Evolutionary conservation across 2,888 invertebrate species (phyloP).

Genomic region (Chrysodeixis includens): DNA sequence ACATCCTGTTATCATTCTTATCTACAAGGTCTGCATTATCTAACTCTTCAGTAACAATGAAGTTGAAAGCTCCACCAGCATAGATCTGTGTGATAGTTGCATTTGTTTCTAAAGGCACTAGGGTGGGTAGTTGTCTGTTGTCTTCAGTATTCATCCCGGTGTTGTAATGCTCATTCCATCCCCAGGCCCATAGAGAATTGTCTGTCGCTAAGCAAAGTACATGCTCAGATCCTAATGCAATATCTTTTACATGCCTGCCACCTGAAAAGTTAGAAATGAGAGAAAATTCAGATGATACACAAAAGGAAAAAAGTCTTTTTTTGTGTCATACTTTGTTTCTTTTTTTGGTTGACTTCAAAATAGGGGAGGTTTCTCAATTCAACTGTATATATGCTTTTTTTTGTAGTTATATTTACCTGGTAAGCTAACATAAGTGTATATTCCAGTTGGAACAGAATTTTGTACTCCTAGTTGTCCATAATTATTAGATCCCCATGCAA

Average conservation of each 20-base stretch:
- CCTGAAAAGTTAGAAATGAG: constrained; percentile 69
- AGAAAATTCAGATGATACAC: background rate
- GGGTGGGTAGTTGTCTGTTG: constrained; percentile 72
- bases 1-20: constrained; percentile 6
- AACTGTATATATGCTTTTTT: no score
- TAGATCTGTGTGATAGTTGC: constrained; percentile 72
- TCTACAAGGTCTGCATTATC: constrained; percentile 19
- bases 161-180: constrained; percentile 97
- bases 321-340: no score
- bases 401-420: constrained; percentile 70
- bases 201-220: constrained; percentile 91
- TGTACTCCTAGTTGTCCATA: constrained; percentile 93
- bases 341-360: no score
- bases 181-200: constrained; percentile 93
- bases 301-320: no score
- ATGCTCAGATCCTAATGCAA: constrained; percentile 94
- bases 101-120: constrained; percentile 69
- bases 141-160: constrained; percentile 90
- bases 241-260: constrained; percentile 84
- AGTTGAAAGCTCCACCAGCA: constrained; percentile 85
- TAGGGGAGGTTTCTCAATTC: no score
- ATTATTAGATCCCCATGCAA: constrained; percentile 94
- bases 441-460: constrained; percentile 68
- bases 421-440: constrained; percentile 73
- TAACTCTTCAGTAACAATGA: constrained; percentile 69